Base-by-base conservation (phyloP, 2,888 invertebrate species). In the Xanthia icteritia region DNA sequence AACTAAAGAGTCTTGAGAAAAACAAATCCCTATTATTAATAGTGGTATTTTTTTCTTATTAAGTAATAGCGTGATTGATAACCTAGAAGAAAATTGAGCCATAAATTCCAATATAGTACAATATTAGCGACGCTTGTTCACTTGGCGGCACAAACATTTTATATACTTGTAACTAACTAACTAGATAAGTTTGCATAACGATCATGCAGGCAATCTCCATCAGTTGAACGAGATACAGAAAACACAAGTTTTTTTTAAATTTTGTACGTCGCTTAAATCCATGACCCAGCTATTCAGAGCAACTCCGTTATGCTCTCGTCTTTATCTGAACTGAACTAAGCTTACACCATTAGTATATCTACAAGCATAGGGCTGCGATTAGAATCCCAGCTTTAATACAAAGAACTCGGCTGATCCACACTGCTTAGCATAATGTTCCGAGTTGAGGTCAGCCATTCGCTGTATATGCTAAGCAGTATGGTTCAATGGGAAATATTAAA, bases 341-440 rank as follows among this genome's bases (percentile, higher is more conserved):
- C 69, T 70, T 63, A 54, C 56, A 56, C 15, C 58, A 58, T 63
- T 69, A 51, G 23, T 72, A 68, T 73, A 83, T 77, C 68, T 77
- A 77, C 60, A 65, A 66, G n/a, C 65, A 51, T 64, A 76, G 36
- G 73, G 64, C 70, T 15, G n/a, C 67, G 84, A 77, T 84, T 73
- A 81, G 69, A 81, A 80, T 70, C 75, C 80, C 27, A 71, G 68
- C 64, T 68, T 69, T 82, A 66, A 69, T 73, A 80, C 84, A 83
- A 87, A 74, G 81, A 82, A 82, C 76, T 70, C 72, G 69, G 71
- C 73, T 80, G 76, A 69, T 76, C n/a, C 78, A 74, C 75, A 72
- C 84, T 82, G 74, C 69, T 87, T 86, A 88, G 77, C 84, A 86
- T 85, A 86, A 87, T 78, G 77, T 74, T 65, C 27, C 58, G 82